Base-by-base conservation (phyloP, 2,113 vertebrate species). In the Strix aluco region DNA sequence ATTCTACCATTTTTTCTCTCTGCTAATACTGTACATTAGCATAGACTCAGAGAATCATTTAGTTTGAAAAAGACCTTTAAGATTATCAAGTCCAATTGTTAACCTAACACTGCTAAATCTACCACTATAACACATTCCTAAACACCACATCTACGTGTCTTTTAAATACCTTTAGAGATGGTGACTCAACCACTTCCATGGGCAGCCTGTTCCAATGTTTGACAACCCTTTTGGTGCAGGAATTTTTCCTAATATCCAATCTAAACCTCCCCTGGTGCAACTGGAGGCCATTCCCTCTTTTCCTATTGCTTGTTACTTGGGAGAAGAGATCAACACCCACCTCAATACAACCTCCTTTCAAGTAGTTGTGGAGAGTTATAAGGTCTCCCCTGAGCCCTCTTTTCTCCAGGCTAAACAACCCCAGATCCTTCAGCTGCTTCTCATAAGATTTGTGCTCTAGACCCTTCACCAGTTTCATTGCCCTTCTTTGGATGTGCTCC, bases 281-380 rank as follows among this genome's bases (percentile, higher is more conserved):
- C 27, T 30, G 58, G 9, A 62, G 9, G 12, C 6, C 2, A 1
- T 59, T 63, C 55, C 18, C 5, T 81, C 27, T 81, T 3, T 1
- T 85, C 5, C 5, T 59, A 4, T 30, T 1, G 4, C n/a, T 67
- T 34, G 2, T 46, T 59, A 34, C 30, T 18, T 74, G 27, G 38
- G 5, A 51, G 27, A 65, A 84, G 19, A 66, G 8, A n/a, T 4
- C 2, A 1, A 11, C 1, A 2, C 4, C 3, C 11, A 25, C 9
- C 17, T 32, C 7, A 1, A 5, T 44, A 15, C 18, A 75, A 17
- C 6, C 6, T 62, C 20, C 5, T 47, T 79, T 87, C 46, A 40
- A 0, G 1, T 10, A 44, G 23, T 4, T 70, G 15, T 44, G 40
- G 23, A 46, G 59, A 47, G 30, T 2, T 0, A 32, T 20, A 36